phyloP scores from a whole-genome alignment of 1,140 invertebrate species.

The Nasonia giraulti region DNA sequence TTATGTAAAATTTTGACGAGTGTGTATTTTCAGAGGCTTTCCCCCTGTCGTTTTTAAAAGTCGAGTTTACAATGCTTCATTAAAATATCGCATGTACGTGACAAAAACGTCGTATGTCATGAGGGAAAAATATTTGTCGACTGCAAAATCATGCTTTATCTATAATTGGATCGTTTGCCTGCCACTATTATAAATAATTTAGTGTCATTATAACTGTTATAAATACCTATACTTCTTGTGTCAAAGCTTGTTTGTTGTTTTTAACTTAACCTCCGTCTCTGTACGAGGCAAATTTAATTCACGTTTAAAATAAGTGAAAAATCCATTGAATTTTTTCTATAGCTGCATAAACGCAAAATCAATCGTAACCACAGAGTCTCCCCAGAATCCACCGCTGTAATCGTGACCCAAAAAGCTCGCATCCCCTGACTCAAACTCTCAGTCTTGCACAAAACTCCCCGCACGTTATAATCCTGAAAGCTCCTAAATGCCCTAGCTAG shows the following conservation, averaged over 20 bases:
- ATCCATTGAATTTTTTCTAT: too few species aligned
- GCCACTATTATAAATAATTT: too few species aligned
- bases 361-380: not conserved
- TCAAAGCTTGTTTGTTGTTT: not conserved
- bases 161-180: too few species aligned
- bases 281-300: not conserved
- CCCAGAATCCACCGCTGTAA: not conserved
- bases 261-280: not conserved
- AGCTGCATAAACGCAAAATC: too few species aligned
- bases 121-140: too few species aligned
- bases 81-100: too few species aligned
- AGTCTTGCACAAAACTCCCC: not conserved
- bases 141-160: too few species aligned
- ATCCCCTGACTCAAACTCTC: not conserved
- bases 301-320: not conserved
- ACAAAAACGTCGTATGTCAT: too few species aligned
- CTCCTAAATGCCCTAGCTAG: not conserved
- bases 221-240: too few species aligned
- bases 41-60: not conserved
- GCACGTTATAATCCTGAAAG: not conserved
- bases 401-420: not conserved
- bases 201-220: too few species aligned
- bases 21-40: not conserved
- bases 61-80: too few species aligned
- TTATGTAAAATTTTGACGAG: not conserved